These are phyloP conservation scores for Sarcophilus harrisii DNA, from an alignment of 2,797 vertebrate genomes.

Conservation along the genomic window DNA sequence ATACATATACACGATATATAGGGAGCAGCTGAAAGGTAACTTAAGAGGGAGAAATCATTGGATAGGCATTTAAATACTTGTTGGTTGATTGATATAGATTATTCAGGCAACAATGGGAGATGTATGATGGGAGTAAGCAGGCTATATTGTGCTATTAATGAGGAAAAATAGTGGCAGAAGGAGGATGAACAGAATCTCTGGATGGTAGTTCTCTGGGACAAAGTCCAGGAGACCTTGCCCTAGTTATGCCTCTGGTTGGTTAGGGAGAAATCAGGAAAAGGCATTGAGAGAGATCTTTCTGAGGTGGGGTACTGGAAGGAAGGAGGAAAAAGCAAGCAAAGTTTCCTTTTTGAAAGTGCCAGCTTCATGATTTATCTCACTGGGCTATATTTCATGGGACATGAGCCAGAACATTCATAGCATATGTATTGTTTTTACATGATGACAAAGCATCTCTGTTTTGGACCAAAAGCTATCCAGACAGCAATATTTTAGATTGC, in stretches of 20 bases:
- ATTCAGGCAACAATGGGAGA: neutral
- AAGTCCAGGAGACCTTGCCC: neutral
- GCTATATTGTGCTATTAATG: neutral
- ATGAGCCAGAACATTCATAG: neutral
- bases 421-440: neutral
- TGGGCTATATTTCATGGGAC: neutral
- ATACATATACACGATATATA: neutral
- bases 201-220: neutral
- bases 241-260: neutral
- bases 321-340: neutral
- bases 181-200: neutral
- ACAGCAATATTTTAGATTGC: neutral
- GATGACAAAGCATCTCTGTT: constrained; percentile 2
- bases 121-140: neutral
- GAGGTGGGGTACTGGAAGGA: neutral
- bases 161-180: neutral
- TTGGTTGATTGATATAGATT: neutral
- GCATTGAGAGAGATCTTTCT: neutral
- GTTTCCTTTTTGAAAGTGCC: neutral
- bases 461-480: neutral
- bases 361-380: neutral
- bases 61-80: neutral
- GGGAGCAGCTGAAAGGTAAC: neutral
- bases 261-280: neutral
- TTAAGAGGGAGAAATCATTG: neutral